These are phyloP conservation scores for Cyprinodon tularosa DNA, from an alignment of 2,113 vertebrate genomes.

Conservation along the genomic window DNA sequence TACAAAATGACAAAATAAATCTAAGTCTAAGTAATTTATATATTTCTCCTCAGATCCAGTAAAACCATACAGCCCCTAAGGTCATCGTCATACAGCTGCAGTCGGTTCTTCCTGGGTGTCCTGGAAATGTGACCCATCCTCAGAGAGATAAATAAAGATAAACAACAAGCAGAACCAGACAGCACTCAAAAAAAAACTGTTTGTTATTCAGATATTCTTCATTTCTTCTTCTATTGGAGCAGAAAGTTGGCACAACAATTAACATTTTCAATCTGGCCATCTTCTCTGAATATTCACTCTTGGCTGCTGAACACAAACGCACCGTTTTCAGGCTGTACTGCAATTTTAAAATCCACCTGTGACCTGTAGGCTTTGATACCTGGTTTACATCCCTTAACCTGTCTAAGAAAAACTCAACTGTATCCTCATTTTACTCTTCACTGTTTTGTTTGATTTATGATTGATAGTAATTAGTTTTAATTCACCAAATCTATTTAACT, in stretches of 20 bases:
- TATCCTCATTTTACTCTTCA: background rate
- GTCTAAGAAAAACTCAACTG: background rate
- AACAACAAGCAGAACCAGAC: constrained; percentile 51
- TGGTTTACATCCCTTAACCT: background rate
- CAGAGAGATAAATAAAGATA: constrained; percentile 18
- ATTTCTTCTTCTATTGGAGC: background rate
- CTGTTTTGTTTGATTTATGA: background rate
- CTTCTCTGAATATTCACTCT: background rate
- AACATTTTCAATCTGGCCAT: background rate
- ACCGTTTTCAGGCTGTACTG: background rate
- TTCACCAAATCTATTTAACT: background rate
- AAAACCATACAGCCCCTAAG: constrained; percentile 28
- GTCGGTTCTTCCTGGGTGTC: constrained; percentile 26
- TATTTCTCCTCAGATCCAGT: constrained; percentile 45
- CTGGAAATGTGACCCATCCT: background rate
- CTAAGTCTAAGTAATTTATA: background rate
- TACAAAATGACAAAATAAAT: too few species aligned
- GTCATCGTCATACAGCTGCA: constrained; percentile 23
- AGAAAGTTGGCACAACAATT: background rate
- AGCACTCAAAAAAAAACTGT: constrained; percentile 9
- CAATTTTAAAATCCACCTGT: background rate
- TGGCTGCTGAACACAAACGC: background rate
- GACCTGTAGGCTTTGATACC: background rate
- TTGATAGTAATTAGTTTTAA: background rate
- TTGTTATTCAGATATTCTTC: background rate